Evolutionary conservation across 92 coral and sea anemone genomes (phyloP).

Genomic region (Phenganax stokvisi): DNA sequence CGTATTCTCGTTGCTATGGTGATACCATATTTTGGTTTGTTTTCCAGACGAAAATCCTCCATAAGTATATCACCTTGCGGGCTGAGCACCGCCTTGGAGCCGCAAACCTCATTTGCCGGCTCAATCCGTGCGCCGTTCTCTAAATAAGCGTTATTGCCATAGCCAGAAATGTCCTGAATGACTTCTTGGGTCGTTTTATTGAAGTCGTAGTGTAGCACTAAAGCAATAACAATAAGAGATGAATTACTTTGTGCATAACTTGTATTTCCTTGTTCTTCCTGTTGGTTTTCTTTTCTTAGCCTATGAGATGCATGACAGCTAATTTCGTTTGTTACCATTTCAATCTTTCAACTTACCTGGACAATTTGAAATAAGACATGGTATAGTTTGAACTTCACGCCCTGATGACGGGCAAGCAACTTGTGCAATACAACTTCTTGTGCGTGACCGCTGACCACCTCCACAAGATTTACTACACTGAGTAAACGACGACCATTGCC

Average conservation of each 20-base stretch:
- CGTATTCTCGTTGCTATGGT: conserved; percentile 83
- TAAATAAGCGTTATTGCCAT: conserved; percentile 87
- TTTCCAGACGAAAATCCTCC: conserved; percentile 75
- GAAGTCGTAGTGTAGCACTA: conserved; percentile 75
- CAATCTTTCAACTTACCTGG: conserved; percentile 58
- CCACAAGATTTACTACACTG: conserved; percentile 85
- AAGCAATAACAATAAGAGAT: neutral
- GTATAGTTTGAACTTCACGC: conserved; percentile 61
- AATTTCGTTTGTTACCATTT: neutral
- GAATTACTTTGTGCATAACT: neutral
- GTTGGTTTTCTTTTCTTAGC: too few species aligned
- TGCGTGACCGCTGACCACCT: conserved; percentile 67
- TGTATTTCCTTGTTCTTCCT: too few species aligned
- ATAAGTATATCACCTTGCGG: conserved; percentile 69
- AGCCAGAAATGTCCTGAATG: conserved; percentile 68
- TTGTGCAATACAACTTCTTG: conserved; percentile 67
- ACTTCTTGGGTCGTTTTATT: conserved; percentile 67
- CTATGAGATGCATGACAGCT: neutral
- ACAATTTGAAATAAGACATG: conserved; percentile 65
- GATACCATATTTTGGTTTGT: conserved; percentile 75
- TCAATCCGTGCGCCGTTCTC: conserved; percentile 66
- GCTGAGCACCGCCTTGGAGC: conserved; percentile 72
- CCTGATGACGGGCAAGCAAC: conserved; percentile 69
- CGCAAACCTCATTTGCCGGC: conserved; percentile 67
- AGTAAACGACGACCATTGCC: conserved; percentile 72